These are phyloP conservation scores for Drosophila stalkeri DNA, from an alignment of 2,888 invertebrate species.

Conservation along the genomic window DNA sequence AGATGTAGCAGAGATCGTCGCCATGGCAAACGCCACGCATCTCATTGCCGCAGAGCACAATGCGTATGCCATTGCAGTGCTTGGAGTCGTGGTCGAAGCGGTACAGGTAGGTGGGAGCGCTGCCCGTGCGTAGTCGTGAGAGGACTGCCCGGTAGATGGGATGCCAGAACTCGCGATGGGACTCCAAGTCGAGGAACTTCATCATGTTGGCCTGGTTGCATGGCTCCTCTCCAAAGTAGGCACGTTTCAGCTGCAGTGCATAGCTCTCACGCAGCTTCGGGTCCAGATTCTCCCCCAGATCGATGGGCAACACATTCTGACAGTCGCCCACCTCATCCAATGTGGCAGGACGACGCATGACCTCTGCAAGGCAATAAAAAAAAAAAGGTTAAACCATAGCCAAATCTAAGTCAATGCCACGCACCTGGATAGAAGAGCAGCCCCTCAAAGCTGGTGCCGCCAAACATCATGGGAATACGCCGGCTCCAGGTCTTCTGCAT, in stretches of 20 bases:
- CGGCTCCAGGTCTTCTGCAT: constrained; percentile 82
- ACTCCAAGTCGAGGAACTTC: constrained; percentile 81
- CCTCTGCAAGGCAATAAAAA: constrained; percentile 57
- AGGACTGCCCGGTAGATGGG: constrained; percentile 80
- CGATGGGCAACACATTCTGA: constrained; percentile 76
- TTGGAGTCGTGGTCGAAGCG: constrained; percentile 84
- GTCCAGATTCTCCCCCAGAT: constrained; percentile 68
- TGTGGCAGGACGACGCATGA: constrained; percentile 78
- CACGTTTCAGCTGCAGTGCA: constrained; percentile 71
- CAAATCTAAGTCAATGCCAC: too few relatives aligned
- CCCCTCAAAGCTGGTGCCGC: constrained; percentile 84
- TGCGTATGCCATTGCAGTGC: constrained; percentile 77
- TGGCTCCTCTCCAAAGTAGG: constrained; percentile 78
- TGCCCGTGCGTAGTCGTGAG: constrained; percentile 69
- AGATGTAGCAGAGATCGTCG: constrained; percentile 84
- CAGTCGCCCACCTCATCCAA: constrained; percentile 80
- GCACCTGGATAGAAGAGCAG: constrained; percentile 82
- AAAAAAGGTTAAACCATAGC: not conserved
- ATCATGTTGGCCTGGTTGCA: constrained; percentile 83
- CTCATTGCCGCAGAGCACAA: constrained; percentile 77
- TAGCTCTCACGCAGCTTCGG: constrained; percentile 65
- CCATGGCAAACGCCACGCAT: constrained; percentile 83
- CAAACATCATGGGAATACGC: constrained; percentile 82
- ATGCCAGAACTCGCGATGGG: constrained; percentile 83
- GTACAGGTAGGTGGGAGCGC: constrained; percentile 83